Base-by-base conservation (phyloP, 1,140 invertebrate species). In the Drosophila teissieri region DNA sequence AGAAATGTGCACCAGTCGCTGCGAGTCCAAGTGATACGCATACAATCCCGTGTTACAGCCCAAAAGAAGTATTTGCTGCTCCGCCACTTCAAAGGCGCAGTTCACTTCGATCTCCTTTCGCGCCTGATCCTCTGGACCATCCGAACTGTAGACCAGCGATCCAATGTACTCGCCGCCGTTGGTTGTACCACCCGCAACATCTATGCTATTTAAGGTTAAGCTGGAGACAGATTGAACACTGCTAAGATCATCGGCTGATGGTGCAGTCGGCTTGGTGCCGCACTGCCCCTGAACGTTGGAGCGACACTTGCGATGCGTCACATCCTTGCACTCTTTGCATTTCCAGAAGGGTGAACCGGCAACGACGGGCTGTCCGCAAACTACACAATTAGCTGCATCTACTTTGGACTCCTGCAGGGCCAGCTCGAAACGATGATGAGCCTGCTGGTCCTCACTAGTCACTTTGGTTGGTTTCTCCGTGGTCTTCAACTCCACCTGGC, bases 1-100 rank as follows among this genome's bases (percentile, higher is more conserved):
- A 2, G 94, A 93, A 60, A 96, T 95, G 54, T 94, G 93, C 4
- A 94, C 88, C 42, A 94, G 76, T 15, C 77, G 91, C 69, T 92
- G 77, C 0, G 91, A 79, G 3, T 73, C 61, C 45, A 91, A 36
- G 46, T 92, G 88, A 44, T 88, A 91, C 1, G 92, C 83, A 73
- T 84, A 92, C 7, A 92, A 36, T 4, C 92, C 92, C n/a, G 40
- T 83, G 46, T 80, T 91, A 63, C 92, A 91, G 51, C 92, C 92
- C 51, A 91, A 60, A 0, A 92, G 52, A 0, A 92, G 37, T 2
- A 92, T 76, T 42, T 92, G 69, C 56, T 91, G 75, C 10, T 91
- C 86, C 2, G 73, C 68, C 12, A 92, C 70, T 54, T 92, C 91
- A 36, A 79, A 91, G 5, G 85, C 81, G 48, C 91, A 92, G 46